Percentiles rank a stretch among this genome's conserved stretches.
These are phyloP conservation scores for Hydra vulgaris DNA, from an alignment of 30 jellyfish, hydroid and myxozoan species.

Conservation along the genomic window DNA sequence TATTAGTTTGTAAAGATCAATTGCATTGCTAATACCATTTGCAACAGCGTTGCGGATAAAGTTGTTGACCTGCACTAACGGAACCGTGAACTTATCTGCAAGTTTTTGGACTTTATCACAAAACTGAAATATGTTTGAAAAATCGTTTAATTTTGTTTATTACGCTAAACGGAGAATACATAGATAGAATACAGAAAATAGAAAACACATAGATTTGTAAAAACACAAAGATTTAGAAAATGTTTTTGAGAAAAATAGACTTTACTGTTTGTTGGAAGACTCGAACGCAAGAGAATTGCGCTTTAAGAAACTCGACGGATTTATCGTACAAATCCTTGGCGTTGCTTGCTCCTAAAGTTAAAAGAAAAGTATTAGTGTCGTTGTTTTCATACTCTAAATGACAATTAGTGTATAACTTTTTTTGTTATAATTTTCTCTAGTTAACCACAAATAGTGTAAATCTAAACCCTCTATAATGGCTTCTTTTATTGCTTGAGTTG, in stretches of 20 bases:
- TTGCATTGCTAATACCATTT: slow-evolving; percentile 12
- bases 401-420: not conserved
- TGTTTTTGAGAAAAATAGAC: not conserved
- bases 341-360: not conserved
- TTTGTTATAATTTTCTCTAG: not conserved
- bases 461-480: not conserved
- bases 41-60: slow-evolving; percentile 13
- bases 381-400: not conserved
- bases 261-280: not conserved
- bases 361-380: not conserved
- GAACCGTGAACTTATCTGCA: slow-evolving; percentile 8
- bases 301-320: not conserved
- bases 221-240: not conserved
- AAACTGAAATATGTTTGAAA: not conserved
- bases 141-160: not conserved
- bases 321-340: not conserved
- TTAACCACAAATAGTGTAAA: not conserved
- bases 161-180: too few relatives aligned
- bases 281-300: slow-evolving; percentile 2
- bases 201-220: not conserved
- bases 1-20: not conserved
- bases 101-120: slow-evolving; percentile 18
- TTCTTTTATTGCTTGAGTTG: not conserved
- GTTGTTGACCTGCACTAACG: slow-evolving; percentile 6
- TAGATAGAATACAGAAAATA: too few relatives aligned